These are phyloP conservation scores for Hermatobates lingyangjiaoensis DNA, from an alignment of 1,140 invertebrate genomes.

Conservation along the genomic window DNA sequence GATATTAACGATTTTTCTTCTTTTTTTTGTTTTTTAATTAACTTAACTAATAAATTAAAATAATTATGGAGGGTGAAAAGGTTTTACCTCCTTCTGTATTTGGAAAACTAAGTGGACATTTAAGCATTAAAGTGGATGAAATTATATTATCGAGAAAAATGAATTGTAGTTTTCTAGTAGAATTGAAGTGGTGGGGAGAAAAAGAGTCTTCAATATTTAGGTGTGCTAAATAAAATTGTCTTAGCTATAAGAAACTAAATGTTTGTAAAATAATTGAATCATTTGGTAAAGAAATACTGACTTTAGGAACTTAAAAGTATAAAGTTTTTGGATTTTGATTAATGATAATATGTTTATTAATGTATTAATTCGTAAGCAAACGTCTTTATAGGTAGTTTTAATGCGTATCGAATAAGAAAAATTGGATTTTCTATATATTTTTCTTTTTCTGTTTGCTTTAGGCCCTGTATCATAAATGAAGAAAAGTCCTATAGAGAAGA, in stretches of 20 bases:
- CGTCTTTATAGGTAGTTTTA: neutral
- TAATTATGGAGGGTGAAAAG: neutral
- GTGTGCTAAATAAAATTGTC: neutral
- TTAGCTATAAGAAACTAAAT: neutral
- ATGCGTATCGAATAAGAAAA: neutral
- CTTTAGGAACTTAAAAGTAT: neutral
- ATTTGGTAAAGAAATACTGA: neutral
- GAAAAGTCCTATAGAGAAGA: neutral
- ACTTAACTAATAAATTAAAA: neutral
- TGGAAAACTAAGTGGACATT: slow-evolving; percentile 5
- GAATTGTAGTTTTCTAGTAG: slow-evolving; percentile 5
- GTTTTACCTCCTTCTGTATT: slow-evolving; percentile 3
- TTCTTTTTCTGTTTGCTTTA: neutral
- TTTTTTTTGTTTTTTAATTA: neutral
- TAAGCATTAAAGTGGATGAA: slow-evolving; percentile 6
- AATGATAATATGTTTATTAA: neutral
- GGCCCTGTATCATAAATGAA: neutral
- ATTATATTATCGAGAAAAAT: slow-evolving; percentile 1
- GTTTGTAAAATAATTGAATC: neutral
- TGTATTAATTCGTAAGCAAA: neutral
- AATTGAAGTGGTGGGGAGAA: slow-evolving; percentile 8
- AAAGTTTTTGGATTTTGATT: neutral
- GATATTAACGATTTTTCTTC: neutral
- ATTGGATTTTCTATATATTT: neutral
- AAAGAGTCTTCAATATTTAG: slow-evolving; percentile 3